Evolutionary conservation across 2,888 invertebrate genomes (phyloP).

Genomic region (Protonemura montana): DNA sequence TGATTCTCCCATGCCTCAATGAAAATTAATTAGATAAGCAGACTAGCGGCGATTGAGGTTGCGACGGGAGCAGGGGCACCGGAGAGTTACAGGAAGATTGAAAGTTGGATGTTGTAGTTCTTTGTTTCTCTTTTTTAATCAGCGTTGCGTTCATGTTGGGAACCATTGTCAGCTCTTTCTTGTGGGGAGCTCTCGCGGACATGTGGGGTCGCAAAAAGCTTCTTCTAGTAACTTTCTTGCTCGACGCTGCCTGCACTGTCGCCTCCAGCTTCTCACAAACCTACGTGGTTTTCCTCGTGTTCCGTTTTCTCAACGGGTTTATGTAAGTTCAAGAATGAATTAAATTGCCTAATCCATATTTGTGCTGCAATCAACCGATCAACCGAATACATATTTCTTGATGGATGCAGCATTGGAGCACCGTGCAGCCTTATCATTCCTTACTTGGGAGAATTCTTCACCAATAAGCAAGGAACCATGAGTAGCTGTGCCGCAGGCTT

Average conservation of each 20-base stretch:
- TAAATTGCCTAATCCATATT: too few species aligned
- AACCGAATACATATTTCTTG: background rate
- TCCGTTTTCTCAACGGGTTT: conserved; percentile 73
- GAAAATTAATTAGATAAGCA: too few species aligned
- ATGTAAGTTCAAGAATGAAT: conserved; percentile 60
- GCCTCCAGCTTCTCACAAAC: conserved; percentile 68
- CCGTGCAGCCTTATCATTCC: conserved; percentile 69
- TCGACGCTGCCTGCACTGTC: conserved; percentile 65
- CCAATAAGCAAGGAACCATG: conserved; percentile 65
- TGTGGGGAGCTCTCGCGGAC: conserved; percentile 84
- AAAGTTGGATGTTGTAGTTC: conserved; percentile 14
- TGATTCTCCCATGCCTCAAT: too few species aligned
- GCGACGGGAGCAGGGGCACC: too few species aligned
- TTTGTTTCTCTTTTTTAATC: background rate
- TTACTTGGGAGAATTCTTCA: conserved; percentile 73
- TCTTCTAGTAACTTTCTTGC: conserved; percentile 64
- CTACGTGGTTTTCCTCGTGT: conserved; percentile 65
- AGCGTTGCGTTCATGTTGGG: conserved; percentile 58
- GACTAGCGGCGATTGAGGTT: too few species aligned
- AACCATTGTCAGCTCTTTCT: conserved; percentile 75
- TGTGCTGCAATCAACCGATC: too few species aligned
- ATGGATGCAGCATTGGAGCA: conserved; percentile 63
- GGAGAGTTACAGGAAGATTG: background rate
- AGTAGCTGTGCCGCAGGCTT: conserved; percentile 70
- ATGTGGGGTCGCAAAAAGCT: conserved; percentile 72